These are phyloP conservation scores for Sycophaga agraensis DNA, from an alignment of 1,140 invertebrate species.

Conservation along the genomic window DNA sequence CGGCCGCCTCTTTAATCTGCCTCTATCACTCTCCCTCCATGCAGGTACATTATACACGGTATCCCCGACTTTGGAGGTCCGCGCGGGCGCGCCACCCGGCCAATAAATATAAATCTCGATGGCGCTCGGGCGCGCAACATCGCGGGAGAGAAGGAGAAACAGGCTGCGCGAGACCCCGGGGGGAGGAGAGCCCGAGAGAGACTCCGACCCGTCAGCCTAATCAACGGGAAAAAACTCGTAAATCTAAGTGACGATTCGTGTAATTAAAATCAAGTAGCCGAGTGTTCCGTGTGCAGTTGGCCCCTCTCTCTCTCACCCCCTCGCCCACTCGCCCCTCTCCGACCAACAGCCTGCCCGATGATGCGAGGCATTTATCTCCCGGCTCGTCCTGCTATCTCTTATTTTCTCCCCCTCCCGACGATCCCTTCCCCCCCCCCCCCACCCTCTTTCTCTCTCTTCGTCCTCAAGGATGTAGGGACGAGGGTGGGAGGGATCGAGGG, in stretches of 20 bases:
- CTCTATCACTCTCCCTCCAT: background rate
- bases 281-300: conserved; percentile 37
- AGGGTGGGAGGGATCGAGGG: too few relatives aligned
- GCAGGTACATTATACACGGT: background rate
- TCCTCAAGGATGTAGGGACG: too few relatives aligned
- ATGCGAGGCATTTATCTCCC: conserved; percentile 1
- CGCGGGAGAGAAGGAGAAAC: background rate
- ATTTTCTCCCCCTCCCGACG: too few relatives aligned
- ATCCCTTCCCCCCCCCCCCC: too few relatives aligned
- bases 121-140: conserved; percentile 2
- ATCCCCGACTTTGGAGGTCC: conserved; percentile 19
- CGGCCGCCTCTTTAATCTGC: background rate
- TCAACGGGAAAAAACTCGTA: conserved; percentile 38
- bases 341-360: background rate
- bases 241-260: conserved; percentile 44
- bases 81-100: background rate
- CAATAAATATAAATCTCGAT: conserved; percentile 37
- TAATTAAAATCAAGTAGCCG: conserved; percentile 48
- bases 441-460: background rate
- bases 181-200: conserved; percentile 19
- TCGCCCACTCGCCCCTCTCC: too few relatives aligned
- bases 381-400: too few relatives aligned
- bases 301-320: background rate
- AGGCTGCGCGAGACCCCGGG: too few relatives aligned
- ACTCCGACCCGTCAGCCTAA: conserved; percentile 19